These are phyloP conservation scores for Pseudomyrmex pallidus DNA, from an alignment of 1,140 invertebrate genomes.

Conservation along the genomic window DNA sequence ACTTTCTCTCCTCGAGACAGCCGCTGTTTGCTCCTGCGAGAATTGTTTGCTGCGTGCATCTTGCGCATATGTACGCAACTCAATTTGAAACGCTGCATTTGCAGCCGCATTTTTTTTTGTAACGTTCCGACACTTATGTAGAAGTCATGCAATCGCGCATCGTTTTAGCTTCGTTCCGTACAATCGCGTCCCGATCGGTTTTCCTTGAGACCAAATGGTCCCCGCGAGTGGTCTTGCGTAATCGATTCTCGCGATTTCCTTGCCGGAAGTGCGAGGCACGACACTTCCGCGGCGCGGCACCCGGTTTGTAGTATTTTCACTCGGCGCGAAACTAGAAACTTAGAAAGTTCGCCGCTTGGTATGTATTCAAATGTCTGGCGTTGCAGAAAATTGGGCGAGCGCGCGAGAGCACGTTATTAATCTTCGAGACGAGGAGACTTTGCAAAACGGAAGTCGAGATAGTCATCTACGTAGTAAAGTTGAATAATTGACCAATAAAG, in stretches of 20 bases:
- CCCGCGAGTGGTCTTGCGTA: slow-evolving; percentile 39
- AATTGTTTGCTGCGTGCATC: slow-evolving; percentile 3
- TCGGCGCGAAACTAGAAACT: slow-evolving; percentile 64
- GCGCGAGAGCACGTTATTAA: slow-evolving; percentile 1
- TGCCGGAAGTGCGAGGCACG: slow-evolving; percentile 38
- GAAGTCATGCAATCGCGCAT: slow-evolving; percentile 28
- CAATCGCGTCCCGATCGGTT: slow-evolving; percentile 40
- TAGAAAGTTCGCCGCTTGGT: slow-evolving; percentile 36
- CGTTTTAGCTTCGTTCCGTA: neutral
- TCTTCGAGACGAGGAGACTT: neutral
- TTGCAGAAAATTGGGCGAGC: slow-evolving; percentile 30
- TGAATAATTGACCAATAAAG: slow-evolving; percentile 7
- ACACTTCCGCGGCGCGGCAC: slow-evolving; percentile 52
- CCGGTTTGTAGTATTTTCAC: slow-evolving; percentile 48
- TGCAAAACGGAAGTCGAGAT: slow-evolving; percentile 2
- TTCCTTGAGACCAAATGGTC: slow-evolving; percentile 15
- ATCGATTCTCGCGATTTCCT: slow-evolving; percentile 46
- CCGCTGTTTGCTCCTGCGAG: slow-evolving; percentile 32
- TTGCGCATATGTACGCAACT: neutral
- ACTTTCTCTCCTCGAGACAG: slow-evolving; percentile 76
- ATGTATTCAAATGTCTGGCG: slow-evolving; percentile 54
- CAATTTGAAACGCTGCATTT: slow-evolving; percentile 20
- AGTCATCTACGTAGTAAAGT: slow-evolving; percentile 5
- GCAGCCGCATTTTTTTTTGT: slow-evolving; percentile 22
- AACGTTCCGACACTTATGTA: slow-evolving; percentile 15